Base-by-base conservation (phyloP, 1,140 invertebrate species). In the Tetramorium simillimum region DNA sequence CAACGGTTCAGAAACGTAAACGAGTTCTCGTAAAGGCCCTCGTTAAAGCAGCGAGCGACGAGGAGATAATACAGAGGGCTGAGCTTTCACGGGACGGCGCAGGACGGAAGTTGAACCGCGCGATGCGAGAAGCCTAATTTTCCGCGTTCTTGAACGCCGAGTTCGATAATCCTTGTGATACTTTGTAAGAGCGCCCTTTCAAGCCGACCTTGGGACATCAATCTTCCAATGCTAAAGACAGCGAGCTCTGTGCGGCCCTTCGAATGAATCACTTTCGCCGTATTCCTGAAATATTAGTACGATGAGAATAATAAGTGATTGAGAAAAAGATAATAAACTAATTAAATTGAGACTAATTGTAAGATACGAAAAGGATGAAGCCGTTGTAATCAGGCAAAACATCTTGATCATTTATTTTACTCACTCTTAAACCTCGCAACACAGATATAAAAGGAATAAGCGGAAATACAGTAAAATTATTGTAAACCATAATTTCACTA, bases 111-210 rank as follows among this genome's bases (percentile, higher is more conserved):
- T 82, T 80, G 73, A 91, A 89, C 81, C 77, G 85, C 56, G 77
- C 56, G 77, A 77, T 82, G 60, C 70, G 78, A 85, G 73, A 87
- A 80, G 85, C 78, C 78, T 86, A 93, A 93, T 92, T 92, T 92
- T 92, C 90, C 90, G 87, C 86, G 77, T 92, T 92, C 91, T 93
- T 92, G 89, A 93, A 60, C 89, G 72, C 60, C 77, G 63, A 92
- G 92, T 92, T 92, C 88, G 81, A 92, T 92, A 93, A 93, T 93
- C 88, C 89, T 88, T 69, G 67, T 81, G 87, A 92, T 91, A 92
- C 87, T 91, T 88, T 91, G 87, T 89, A 53, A 86, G 87, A 91
- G 84, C 87, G 89, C 80, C 86, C 87, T 88, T 86, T 88, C 87
- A 67, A 78, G 40, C 3, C 82, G 75, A 84, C 73, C 85, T 60